A percentile compares a stretch with the other conserved stretches of the same genome.
phyloP scores from a whole-genome alignment of 1,140 invertebrate genomes.

The Formica selysi region DNA sequence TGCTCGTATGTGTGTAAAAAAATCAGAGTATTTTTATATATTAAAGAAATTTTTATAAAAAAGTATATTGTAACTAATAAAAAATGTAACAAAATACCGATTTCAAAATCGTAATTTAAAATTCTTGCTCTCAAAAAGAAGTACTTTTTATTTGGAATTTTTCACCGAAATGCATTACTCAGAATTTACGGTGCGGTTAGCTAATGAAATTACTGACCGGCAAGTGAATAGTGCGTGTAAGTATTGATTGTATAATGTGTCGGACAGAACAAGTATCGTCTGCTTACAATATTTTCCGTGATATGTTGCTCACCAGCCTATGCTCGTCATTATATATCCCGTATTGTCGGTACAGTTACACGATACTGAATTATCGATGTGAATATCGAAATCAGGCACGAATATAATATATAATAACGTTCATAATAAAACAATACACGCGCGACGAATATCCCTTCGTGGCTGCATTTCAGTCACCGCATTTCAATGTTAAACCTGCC shows the following conservation, averaged over 20 bases:
- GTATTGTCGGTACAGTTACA: conserved; percentile 40
- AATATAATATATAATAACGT: conserved; percentile 43
- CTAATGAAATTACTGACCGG: conserved; percentile 14
- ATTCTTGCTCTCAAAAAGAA: conserved; percentile 8
- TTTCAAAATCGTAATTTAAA: not conserved
- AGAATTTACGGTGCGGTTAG: conserved; percentile 14
- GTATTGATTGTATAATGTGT: conserved; percentile 18
- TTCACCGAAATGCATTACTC: conserved; percentile 20
- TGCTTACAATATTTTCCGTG: conserved; percentile 43
- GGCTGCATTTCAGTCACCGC: conserved; percentile 51
- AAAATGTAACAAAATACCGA: too few species aligned
- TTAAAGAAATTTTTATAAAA: too few species aligned
- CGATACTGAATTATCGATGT: conserved; percentile 50
- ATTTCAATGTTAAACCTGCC: conserved; percentile 59
- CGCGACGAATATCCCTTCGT: conserved; percentile 52
- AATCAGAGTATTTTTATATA: conserved; percentile 1
- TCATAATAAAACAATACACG: conserved; percentile 24
- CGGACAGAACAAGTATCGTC: not conserved
- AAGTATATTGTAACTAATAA: not conserved
- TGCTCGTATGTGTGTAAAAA: not conserved
- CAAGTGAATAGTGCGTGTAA: not conserved
- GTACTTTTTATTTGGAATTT: conserved; percentile 7
- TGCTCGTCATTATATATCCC: not conserved
- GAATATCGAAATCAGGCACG: conserved; percentile 44
- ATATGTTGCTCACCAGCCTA: conserved; percentile 8